Percentiles rank a stretch among this genome's conserved stretches.
Conservation (phyloP, 2,113 vertebrate genomes). For the Tonatia bakeri region DNA sequence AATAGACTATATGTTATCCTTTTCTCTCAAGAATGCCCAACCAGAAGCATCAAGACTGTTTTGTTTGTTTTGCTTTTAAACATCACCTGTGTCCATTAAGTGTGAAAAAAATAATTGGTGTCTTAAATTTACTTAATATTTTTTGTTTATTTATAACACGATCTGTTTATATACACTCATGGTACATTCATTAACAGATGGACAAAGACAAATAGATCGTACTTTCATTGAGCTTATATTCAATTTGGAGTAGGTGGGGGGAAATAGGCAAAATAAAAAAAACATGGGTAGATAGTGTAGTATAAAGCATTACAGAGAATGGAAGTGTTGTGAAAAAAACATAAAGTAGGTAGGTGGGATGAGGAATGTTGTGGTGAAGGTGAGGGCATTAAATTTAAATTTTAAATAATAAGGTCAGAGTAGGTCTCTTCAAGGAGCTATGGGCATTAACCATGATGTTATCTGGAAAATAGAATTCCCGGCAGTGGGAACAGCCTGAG, state of each 20-base stretch:
- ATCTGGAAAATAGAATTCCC: neutral
- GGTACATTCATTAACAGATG: neutral
- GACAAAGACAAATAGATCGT: neutral
- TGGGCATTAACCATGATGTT: accelerated
- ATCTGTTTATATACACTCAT: neutral
- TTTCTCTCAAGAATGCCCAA: neutral
- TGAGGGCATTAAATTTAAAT: neutral
- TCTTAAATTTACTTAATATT: neutral
- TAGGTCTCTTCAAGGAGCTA: neutral
- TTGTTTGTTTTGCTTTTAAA: constrained; percentile 15
- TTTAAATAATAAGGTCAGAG: neutral
- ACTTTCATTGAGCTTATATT: neutral
- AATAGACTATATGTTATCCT: neutral
- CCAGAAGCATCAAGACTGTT: neutral
- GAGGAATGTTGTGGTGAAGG: neutral
- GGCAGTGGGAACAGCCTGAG: neutral
- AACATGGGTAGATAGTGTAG: neutral
- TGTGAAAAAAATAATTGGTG: neutral
- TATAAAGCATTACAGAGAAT: neutral
- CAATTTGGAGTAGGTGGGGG: neutral
- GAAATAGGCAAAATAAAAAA: neutral
- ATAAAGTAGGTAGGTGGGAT: neutral
- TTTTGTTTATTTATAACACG: neutral
- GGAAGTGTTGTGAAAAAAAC: neutral
- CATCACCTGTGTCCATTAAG: neutral